Evolutionary conservation across 1,140 invertebrate species (phyloP), one percentile per base, ranked within the genome.

Genomic region (Drosophila repleta): DNA sequence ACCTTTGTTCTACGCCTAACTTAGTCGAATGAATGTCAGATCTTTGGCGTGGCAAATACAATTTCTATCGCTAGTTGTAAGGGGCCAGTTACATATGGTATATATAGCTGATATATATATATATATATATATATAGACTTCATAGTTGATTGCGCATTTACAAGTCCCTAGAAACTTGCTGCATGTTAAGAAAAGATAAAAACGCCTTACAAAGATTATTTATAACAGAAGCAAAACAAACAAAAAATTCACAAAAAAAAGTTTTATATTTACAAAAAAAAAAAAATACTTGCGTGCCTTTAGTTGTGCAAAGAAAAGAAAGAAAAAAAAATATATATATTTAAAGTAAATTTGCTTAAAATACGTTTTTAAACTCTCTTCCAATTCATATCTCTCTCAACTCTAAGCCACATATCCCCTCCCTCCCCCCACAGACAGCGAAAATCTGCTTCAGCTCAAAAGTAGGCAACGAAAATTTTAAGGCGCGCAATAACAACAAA

Each of bases 141-240:
- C 11, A 35, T 35, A 49, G 24, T 62, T 68, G 37, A 35, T 52
- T 68, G 48, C 56, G 65, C 65, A 67, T 60, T 61, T 68, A 68
- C 24, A 68, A 60, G 65, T 60, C 26, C 24, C 43, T 58, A 51
- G 45, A 60, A 45, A 67, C 35, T 58, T 32, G 56, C 46, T 67
- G 55, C 65, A 60, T 62, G 51, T 55, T 62, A 56, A 62, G 51
- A 53, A 24, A n/a, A n/a, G n/a, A n/a, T n/a, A n/a, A 24, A 35
- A 32, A 68, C 55, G 66, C 71, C 71, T 74, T 69, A 69, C 57
- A 74, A 74, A 74, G 52, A 74, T 63, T 69, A 74, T 74, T 74
- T 74, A 69, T 74, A 63, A 62, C 29, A 49, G 11, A 39, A n/a
- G n/a, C 7, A 39, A 37, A 53, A 8, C 32, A 17, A 46, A 68